These are phyloP conservation scores for Gisinianus flammeolus DNA, from an alignment of 2,888 invertebrate species.

Conservation along the genomic window DNA sequence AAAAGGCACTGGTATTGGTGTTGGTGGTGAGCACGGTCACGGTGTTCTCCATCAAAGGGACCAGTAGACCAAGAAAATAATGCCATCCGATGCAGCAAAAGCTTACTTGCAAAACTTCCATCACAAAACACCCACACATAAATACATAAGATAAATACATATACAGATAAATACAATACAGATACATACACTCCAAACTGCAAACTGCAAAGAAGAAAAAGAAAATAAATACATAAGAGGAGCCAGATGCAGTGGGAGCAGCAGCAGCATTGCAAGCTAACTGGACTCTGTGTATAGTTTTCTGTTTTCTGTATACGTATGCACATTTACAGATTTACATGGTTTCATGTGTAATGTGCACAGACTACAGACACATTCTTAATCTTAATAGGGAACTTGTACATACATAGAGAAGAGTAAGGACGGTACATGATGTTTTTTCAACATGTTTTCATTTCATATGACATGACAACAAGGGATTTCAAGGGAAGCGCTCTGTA, in stretches of 20 bases:
- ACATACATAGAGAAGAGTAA: too few relatives aligned
- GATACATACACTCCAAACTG: not conserved
- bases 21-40: not conserved
- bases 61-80: constrained; percentile 37
- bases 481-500: too few relatives aligned
- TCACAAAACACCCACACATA: not conserved
- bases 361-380: not conserved
- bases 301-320: not conserved
- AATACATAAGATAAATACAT: not conserved
- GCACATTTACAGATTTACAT: not conserved
- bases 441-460: too few relatives aligned
- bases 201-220: not conserved
- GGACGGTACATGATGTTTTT: too few relatives aligned
- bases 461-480: too few relatives aligned
- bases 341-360: not conserved
- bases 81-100: constrained; percentile 26
- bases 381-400: not conserved
- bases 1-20: too few relatives aligned
- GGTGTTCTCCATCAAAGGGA: constrained; percentile 35
- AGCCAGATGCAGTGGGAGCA: not conserved
- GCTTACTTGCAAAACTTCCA: not conserved
- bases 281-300: not conserved
- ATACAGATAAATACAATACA: not conserved
- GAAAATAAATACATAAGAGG: not conserved
- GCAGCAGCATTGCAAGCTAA: not conserved